Evolutionary conservation across 2,888 invertebrate species (phyloP).

Genomic region (Xylota sylvarum): DNA sequence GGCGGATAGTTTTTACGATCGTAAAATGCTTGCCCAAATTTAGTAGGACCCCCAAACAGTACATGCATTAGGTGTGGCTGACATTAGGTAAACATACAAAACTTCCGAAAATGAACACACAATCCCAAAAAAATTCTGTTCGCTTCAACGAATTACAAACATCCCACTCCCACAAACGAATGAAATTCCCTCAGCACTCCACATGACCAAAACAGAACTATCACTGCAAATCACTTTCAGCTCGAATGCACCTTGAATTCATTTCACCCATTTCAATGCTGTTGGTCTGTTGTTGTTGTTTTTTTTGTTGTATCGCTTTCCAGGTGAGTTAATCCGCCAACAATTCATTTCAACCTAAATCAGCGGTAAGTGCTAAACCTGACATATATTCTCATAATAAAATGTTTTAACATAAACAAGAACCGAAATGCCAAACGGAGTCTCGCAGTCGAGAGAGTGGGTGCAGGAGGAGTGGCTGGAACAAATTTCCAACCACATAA

Average conservation of each 20-base stretch:
- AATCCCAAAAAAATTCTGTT: slow-evolving; percentile 14
- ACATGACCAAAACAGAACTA: slow-evolving; percentile 35
- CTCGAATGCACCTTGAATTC: slow-evolving; percentile 75
- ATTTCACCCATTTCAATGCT: slow-evolving; percentile 56
- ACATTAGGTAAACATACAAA: slow-evolving; percentile 15
- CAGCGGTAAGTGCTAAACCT: slow-evolving; percentile 77
- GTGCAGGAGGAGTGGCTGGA: slow-evolving; percentile 47
- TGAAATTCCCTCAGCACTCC: slow-evolving; percentile 19
- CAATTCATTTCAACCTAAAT: slow-evolving; percentile 76
- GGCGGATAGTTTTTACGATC: not conserved
- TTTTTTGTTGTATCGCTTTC: slow-evolving; percentile 53
- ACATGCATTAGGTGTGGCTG: slow-evolving; percentile 51
- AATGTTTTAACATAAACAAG: slow-evolving; percentile 74
- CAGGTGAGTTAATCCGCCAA: slow-evolving; percentile 77
- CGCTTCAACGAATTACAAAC: slow-evolving; percentile 65
- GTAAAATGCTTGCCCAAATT: slow-evolving; percentile 14
- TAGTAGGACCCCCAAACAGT: not conserved
- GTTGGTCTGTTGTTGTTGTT: slow-evolving; percentile 18
- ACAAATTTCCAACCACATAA: slow-evolving; percentile 74
- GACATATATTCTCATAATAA: slow-evolving; percentile 77
- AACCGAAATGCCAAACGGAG: slow-evolving; percentile 28
- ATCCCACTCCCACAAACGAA: slow-evolving; percentile 29
- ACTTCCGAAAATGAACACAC: slow-evolving; percentile 23
- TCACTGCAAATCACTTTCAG: slow-evolving; percentile 75
- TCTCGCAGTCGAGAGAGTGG: slow-evolving; percentile 12